Evolutionary conservation across 2,888 invertebrate species (phyloP).

Genomic region (Cryptus armator): DNA sequence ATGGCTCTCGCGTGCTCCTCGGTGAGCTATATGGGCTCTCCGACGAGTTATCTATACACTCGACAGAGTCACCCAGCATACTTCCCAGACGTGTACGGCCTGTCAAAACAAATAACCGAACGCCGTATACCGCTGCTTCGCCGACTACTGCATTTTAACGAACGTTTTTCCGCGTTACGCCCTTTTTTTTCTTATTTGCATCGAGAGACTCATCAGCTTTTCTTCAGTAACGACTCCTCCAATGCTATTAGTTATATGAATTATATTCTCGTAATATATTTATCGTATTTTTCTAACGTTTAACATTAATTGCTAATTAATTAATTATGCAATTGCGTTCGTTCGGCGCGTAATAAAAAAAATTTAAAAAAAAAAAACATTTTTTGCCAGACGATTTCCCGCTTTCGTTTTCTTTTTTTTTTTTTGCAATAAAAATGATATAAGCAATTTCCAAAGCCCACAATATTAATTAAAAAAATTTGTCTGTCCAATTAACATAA

Average conservation of each 20-base stretch:
- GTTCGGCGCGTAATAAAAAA: too few species aligned
- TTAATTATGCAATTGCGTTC: too few species aligned
- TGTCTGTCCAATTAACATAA: too few species aligned
- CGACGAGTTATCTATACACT: slow-evolving; percentile 69
- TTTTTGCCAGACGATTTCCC: too few species aligned
- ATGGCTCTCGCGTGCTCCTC: slow-evolving; percentile 13
- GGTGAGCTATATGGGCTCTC: not conserved
- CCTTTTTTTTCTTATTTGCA: slow-evolving; percentile 39
- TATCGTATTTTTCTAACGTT: not conserved
- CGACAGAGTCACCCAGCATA: slow-evolving; percentile 18
- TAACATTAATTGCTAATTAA: not conserved
- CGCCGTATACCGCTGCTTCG: slow-evolving; percentile 20
- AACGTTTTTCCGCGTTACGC: slow-evolving; percentile 46
- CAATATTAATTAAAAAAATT: too few species aligned
- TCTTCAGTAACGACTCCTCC: not conserved
- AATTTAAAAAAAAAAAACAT: too few species aligned
- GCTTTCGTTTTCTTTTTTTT: too few species aligned
- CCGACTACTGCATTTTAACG: slow-evolving; percentile 47
- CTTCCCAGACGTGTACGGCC: slow-evolving; percentile 69
- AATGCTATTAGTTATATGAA: not conserved
- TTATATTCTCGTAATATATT: not conserved
- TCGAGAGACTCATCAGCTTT: slow-evolving; percentile 14
- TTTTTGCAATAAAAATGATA: too few species aligned
- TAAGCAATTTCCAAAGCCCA: too few species aligned
- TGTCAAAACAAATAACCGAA: slow-evolving; percentile 76